Percentiles rank a stretch among this genome's conserved stretches.
Evolutionary conservation across 1,140 invertebrate genomes (phyloP).

Genomic region (Ips typographus): DNA sequence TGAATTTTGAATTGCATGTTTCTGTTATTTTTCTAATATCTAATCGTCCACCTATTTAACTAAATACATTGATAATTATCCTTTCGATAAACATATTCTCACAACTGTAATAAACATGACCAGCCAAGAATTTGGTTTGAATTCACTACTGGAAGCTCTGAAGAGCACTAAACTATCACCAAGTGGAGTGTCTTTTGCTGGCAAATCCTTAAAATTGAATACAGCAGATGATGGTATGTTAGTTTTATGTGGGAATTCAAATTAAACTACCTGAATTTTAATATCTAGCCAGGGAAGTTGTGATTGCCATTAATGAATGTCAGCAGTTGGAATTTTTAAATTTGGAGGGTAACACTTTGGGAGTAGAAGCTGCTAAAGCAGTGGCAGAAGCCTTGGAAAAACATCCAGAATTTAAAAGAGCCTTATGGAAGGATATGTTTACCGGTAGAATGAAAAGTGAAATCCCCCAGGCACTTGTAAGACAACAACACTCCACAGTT

Average conservation of each 20-base stretch:
- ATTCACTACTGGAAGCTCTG: slow-evolving; percentile 42
- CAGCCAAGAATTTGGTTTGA: slow-evolving; percentile 21
- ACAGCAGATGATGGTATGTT: slow-evolving; percentile 65
- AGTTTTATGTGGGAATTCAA: neutral
- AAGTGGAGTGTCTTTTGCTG: slow-evolving; percentile 65
- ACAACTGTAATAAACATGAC: slow-evolving; percentile 11
- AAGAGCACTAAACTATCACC: slow-evolving; percentile 42
- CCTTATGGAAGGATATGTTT: slow-evolving; percentile 96
- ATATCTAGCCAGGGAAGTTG: slow-evolving; percentile 58
- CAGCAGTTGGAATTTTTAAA: slow-evolving; percentile 69
- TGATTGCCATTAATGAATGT: slow-evolving; percentile 65
- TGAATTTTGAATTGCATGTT: too few relatives aligned
- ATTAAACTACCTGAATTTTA: slow-evolving; percentile 46
- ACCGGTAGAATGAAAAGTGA: slow-evolving; percentile 92
- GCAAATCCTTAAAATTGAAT: slow-evolving; percentile 66
- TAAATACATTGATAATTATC: neutral
- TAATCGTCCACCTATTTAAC: too few relatives aligned
- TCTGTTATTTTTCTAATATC: too few relatives aligned
- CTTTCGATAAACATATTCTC: neutral
- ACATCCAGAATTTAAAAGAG: slow-evolving; percentile 76
- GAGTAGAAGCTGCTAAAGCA: slow-evolving; percentile 81
- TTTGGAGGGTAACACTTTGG: slow-evolving; percentile 91
- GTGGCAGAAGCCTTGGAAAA: slow-evolving; percentile 78
- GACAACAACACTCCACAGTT: neutral
- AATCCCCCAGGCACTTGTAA: slow-evolving; percentile 87